These are phyloP conservation scores for Ectropis grisescens DNA, from an alignment of 1,140 invertebrate species.

Conservation along the genomic window DNA sequence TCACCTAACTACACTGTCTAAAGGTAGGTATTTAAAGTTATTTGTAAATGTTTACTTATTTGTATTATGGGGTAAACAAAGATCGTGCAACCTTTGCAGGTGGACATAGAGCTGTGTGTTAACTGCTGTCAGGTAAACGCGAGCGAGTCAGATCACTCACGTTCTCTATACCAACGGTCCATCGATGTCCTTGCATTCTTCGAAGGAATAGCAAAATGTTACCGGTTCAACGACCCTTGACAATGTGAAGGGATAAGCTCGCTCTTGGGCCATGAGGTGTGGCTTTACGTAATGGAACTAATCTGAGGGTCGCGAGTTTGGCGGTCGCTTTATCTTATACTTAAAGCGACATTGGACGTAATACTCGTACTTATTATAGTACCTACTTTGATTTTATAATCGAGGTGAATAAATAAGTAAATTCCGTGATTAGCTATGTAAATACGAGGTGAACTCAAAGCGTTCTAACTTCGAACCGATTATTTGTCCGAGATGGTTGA, in stretches of 20 bases:
- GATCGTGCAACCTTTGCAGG: conserved; percentile 18
- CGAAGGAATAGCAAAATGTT: conserved; percentile 32
- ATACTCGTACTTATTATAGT: too few species aligned
- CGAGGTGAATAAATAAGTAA: too few species aligned
- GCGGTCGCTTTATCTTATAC: conserved; percentile 8
- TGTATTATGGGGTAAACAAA: conserved; percentile 12
- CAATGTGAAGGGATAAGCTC: conserved; percentile 39
- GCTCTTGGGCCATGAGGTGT: conserved; percentile 26
- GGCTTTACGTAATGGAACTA: conserved; percentile 37
- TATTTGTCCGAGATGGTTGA: neutral
- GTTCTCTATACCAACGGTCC: conserved; percentile 17
- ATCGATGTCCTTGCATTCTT: conserved; percentile 54
- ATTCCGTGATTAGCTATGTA: too few species aligned
- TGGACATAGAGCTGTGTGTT: too few species aligned
- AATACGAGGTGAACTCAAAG: neutral
- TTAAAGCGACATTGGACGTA: too few species aligned
- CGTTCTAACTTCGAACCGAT: neutral
- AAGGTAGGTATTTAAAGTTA: conserved; percentile 19
- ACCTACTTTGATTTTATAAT: conserved; percentile 3
- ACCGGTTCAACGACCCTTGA: conserved; percentile 48
- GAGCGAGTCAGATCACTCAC: conserved; percentile 2
- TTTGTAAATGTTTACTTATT: conserved; percentile 29
- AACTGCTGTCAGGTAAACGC: too few species aligned
- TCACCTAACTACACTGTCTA: conserved; percentile 5
- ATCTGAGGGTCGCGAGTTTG: conserved; percentile 27